phyloP scores from a whole-genome alignment of 2,888 invertebrate genomes.

The Cephus pygmeus region DNA sequence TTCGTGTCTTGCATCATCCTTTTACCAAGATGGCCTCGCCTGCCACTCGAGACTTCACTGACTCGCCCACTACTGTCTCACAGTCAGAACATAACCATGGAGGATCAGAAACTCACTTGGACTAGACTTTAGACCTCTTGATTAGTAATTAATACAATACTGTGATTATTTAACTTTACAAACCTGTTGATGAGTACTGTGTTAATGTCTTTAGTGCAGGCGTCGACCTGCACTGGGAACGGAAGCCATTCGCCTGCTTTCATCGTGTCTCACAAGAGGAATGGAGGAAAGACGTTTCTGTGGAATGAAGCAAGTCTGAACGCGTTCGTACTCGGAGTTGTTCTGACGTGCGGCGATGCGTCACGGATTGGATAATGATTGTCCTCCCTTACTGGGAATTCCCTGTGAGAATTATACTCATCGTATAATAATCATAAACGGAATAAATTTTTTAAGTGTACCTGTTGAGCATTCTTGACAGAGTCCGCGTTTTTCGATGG shows the following conservation, averaged over 20 bases:
- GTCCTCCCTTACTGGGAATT: background rate
- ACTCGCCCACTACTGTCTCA: background rate
- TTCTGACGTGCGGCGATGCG: background rate
- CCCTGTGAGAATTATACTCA: background rate
- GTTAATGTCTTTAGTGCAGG: background rate
- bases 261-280: background rate
- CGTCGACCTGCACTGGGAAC: background rate
- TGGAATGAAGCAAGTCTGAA: background rate
- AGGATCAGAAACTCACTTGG: background rate
- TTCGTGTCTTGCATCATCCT: slow-evolving; percentile 41
- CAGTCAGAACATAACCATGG: background rate
- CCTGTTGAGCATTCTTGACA: background rate
- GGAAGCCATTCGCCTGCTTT: background rate
- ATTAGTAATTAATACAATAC: background rate
- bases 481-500: background rate
- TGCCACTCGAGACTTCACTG: background rate
- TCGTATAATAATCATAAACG: background rate
- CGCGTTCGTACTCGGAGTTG: background rate
- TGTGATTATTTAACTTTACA: background rate
- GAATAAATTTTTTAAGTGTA: background rate
- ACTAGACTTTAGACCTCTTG: background rate
- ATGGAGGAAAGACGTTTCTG: background rate
- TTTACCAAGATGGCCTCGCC: slow-evolving; percentile 21
- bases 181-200: background rate
- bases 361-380: background rate